A percentile compares a stretch with the other conserved stretches of the same genome.
Conservation (phyloP, 1,140 invertebrate species). For the Tetramorium simillimum region DNA sequence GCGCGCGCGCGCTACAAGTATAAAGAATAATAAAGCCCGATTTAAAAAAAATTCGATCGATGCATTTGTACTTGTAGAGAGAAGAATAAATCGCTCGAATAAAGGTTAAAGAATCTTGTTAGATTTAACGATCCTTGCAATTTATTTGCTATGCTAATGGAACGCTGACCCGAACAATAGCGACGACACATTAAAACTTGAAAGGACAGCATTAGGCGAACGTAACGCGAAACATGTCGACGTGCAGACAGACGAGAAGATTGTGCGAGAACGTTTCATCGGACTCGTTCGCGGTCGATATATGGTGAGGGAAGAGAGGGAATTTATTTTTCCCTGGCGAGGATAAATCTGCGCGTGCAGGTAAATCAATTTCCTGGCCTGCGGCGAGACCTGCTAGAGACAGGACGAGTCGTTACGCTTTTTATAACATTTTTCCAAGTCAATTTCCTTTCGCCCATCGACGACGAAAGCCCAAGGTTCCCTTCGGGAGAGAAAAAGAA, state of each 20-base stretch:
- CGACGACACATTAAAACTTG: constrained; percentile 5
- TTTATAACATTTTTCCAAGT: constrained; percentile 68
- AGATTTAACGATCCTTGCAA: not conserved
- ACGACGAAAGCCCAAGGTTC: constrained; percentile 48
- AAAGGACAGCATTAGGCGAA: constrained; percentile 26
- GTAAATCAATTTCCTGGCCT: constrained; percentile 74
- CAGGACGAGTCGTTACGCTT: constrained; percentile 68
- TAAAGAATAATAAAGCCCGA: not conserved
- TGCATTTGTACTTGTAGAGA: not conserved
- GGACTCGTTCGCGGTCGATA: constrained; percentile 49
- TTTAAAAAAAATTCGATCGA: constrained; percentile 17
- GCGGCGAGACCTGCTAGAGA: constrained; percentile 61
- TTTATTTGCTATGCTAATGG: not conserved
- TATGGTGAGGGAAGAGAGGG: constrained; percentile 41
- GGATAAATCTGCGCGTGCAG: constrained; percentile 69
- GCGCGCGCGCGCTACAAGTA: not conserved
- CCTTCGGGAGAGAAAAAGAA: not conserved
- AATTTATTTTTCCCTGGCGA: constrained; percentile 67
- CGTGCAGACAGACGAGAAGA: constrained; percentile 22
- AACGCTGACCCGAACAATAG: not conserved
- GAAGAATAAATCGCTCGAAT: not conserved
- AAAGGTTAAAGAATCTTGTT: constrained; percentile 21
- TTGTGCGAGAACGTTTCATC: constrained; percentile 43
- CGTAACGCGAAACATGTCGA: constrained; percentile 3
- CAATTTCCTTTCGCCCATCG: constrained; percentile 72